Percentiles rank a stretch among this genome's conserved stretches.
These are phyloP conservation scores for Gastrophysa polygoni DNA, from an alignment of 2,888 invertebrate species.

Conservation along the genomic window DNA sequence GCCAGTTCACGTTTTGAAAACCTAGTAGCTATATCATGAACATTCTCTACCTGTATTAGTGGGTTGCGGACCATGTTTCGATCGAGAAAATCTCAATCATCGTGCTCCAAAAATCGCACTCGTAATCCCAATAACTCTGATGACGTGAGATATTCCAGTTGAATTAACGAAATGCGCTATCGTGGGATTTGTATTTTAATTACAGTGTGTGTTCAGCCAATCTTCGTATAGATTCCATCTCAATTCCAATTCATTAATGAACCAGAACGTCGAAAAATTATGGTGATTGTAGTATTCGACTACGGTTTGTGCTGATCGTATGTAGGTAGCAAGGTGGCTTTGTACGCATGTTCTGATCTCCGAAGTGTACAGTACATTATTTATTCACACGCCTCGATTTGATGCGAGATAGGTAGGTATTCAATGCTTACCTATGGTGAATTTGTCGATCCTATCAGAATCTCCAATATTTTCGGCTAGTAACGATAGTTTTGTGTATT, in stretches of 20 bases:
- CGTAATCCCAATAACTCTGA: not conserved
- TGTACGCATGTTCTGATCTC: not conserved
- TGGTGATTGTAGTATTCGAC: slow-evolving; percentile 28
- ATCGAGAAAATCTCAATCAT: not conserved
- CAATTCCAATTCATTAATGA: slow-evolving; percentile 30
- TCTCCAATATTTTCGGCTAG: too few species aligned
- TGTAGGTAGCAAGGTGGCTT: slow-evolving; percentile 16
- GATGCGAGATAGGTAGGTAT: too few species aligned
- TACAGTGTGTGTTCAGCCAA: slow-evolving; percentile 41
- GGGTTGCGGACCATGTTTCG: not conserved
- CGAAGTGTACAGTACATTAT: not conserved
- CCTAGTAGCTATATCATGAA: too few species aligned
- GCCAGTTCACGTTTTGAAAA: too few species aligned
- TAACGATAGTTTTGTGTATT: too few species aligned
- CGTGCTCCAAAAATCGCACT: not conserved
- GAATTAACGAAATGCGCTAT: slow-evolving; percentile 51
- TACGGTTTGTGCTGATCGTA: slow-evolving; percentile 11
- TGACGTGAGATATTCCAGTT: slow-evolving; percentile 18
- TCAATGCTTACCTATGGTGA: too few species aligned
- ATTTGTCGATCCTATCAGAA: too few species aligned
- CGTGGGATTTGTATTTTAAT: slow-evolving; percentile 53
- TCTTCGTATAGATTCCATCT: slow-evolving; percentile 30
- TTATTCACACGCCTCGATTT: too few species aligned
- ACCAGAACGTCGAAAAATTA: slow-evolving; percentile 28
- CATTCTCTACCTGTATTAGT: not conserved